Evolutionary conservation across 2,888 invertebrate species (phyloP).

Genomic region (Zootermopsis nevadensis): DNA sequence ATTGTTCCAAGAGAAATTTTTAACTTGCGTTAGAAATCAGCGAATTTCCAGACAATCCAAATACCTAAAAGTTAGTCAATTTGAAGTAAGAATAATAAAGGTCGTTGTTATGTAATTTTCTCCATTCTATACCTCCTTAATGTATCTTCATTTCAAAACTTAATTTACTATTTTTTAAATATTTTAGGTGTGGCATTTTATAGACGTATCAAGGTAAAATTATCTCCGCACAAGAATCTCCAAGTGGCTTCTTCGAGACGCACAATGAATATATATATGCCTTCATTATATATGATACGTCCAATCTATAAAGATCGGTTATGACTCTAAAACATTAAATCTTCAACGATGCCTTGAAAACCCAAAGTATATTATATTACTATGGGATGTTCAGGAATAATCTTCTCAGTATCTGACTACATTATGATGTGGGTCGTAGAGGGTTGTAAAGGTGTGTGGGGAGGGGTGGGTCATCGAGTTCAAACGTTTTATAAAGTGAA

Average conservation of each 20-base stretch:
- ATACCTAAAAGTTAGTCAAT: too few species aligned
- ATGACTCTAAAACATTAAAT: neutral
- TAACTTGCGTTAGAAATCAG: too few species aligned
- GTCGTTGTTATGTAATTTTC: too few species aligned
- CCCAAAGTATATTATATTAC: neutral
- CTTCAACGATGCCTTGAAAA: neutral
- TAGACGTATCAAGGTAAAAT: neutral
- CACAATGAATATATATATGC: neutral
- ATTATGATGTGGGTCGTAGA: neutral
- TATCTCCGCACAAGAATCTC: neutral
- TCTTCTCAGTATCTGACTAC: neutral
- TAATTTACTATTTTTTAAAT: neutral
- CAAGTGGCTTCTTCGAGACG: neutral
- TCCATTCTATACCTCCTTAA: too few species aligned
- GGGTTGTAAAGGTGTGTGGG: neutral
- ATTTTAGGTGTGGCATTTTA: neutral
- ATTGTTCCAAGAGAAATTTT: too few species aligned
- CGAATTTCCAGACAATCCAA: too few species aligned
- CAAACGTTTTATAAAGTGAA: constrained; percentile 1
- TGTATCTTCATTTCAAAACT: too few species aligned
- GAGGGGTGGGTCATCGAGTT: neutral
- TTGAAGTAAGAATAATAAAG: too few species aligned
- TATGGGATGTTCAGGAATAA: neutral
- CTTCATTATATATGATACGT: neutral
- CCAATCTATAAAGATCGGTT: neutral